Base-by-base conservation (phyloP, 2,113 vertebrate genomes). In the Corythoichthys haematopterus region DNA sequence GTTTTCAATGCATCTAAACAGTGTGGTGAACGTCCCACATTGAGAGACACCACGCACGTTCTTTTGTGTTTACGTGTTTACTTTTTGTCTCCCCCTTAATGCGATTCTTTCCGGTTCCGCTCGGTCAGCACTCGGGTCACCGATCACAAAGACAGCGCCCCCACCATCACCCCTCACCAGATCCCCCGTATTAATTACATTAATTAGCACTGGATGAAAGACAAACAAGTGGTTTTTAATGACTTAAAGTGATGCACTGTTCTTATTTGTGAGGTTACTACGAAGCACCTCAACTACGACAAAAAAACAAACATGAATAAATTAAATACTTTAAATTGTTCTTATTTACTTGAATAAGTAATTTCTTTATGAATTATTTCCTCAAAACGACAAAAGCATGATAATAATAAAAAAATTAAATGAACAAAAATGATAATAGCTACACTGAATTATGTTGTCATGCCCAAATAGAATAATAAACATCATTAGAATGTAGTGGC, bases 81-180 rank as follows among this genome's bases (percentile, higher is more conserved):
- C 86, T 90, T 87, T 83, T 88, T 88, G 84, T 75, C 69, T 79
- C 70, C 84, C 75, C 79, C 75, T 84, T 83, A 91, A 90, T 86
- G 84, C 84, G 87, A 91, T 92, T 92, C 80, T 92, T 89, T 91
- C 88, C 89, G 83, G 89, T 90, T 91, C 86, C 89, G 85, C 88
- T 84, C 88, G 89, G 87, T 85, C 85, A 89, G 79, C 84, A 72
- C 82, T 36, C 71, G 83, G 88, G 85, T 88, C 84, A 87, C 77
- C 69, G 80, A 89, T 82, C 80, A 88, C 84, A 80, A 62, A 46
- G 43, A 20, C 4, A 12, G n/a, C 10, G 2, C 56, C 58, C 36
- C 58, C 56, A 3, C 15, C 58, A 78, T 35, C 75, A 79, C 68
- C 82, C 52, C 52, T 55, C 33, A 36, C 3, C 55, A 36, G 35